A percentile compares a stretch with the other conserved stretches of the same genome.
These are phyloP conservation scores for Parthenolecanium corni DNA, from an alignment of 2,888 invertebrate species.

Conservation along the genomic window DNA sequence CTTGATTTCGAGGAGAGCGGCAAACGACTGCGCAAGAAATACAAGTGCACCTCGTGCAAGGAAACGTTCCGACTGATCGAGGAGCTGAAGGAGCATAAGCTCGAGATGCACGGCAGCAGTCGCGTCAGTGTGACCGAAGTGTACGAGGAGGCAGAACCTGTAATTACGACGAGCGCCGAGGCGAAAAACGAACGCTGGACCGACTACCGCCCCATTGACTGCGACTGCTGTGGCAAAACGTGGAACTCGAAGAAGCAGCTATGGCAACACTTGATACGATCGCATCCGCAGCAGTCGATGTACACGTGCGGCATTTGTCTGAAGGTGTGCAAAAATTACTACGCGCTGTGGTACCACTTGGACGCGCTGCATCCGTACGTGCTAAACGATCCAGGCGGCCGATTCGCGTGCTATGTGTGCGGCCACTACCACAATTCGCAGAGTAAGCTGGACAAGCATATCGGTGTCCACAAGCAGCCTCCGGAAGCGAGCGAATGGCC, in stretches of 20 bases:
- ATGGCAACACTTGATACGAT: constrained; percentile 49
- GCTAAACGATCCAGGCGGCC: constrained; percentile 43
- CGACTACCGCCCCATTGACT: constrained; percentile 33
- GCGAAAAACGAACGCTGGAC: constrained; percentile 23
- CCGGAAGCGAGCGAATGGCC: constrained; percentile 31
- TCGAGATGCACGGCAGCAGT: neutral
- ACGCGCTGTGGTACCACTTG: constrained; percentile 42
- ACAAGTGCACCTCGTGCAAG: constrained; percentile 31
- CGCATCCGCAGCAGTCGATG: constrained; percentile 47
- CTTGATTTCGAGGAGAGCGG: neutral
- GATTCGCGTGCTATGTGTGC: constrained; percentile 46
- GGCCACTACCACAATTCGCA: constrained; percentile 48
- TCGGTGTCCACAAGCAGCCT: constrained; percentile 43
- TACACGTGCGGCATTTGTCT: constrained; percentile 50
- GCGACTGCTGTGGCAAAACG: constrained; percentile 49
- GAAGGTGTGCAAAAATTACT: constrained; percentile 45
- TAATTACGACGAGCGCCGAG: neutral
- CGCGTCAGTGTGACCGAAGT: neutral
- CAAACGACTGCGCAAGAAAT: constrained; percentile 31
- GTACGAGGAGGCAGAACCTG: neutral
- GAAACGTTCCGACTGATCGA: constrained; percentile 30
- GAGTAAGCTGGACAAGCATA: constrained; percentile 46
- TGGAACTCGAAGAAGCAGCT: constrained; percentile 51
- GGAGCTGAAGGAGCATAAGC: constrained; percentile 32
- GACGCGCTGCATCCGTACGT: constrained; percentile 42